A percentile compares a stretch with the other conserved stretches of the same genome.
phyloP scores from a whole-genome alignment of 1,140 invertebrate genomes.

The Saccostrea glomerata region DNA sequence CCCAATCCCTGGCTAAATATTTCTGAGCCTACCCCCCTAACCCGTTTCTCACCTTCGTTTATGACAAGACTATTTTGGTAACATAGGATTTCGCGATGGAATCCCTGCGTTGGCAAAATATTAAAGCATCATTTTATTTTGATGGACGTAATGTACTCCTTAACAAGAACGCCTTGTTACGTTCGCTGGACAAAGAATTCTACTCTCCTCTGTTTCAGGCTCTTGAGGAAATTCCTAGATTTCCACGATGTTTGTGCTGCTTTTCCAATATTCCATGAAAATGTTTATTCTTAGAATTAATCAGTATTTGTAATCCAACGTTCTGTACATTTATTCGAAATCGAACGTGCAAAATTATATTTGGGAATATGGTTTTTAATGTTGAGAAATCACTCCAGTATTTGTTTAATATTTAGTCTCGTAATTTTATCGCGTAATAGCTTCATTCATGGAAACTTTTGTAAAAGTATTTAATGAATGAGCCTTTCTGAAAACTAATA shows the following conservation, averaged over 20 bases:
- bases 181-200: background rate
- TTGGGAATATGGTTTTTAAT: background rate
- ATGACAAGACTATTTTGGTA: constrained; percentile 5
- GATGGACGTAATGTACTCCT: background rate
- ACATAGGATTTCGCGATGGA: constrained; percentile 15
- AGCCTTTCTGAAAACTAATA: too few relatives aligned
- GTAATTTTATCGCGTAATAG: background rate
- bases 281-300: constrained; percentile 23
- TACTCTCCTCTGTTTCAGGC: constrained; percentile 2
- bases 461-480: too few relatives aligned
- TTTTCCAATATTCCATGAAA: constrained; percentile 14
- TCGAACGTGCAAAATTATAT: background rate
- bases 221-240: background rate
- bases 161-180: background rate
- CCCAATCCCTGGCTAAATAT: background rate
- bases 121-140: background rate
- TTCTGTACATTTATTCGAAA: background rate
- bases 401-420: background rate
- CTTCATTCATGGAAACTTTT: background rate
- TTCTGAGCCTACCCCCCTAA: constrained; percentile 17
- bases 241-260: background rate
- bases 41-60: background rate
- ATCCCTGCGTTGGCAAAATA: background rate
- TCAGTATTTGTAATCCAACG: background rate
- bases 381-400: background rate